Percentiles rank a stretch among this genome's conserved stretches.
phyloP scores from a whole-genome alignment of 1,140 invertebrate genomes.

The Tachypleus tridentatus region DNA sequence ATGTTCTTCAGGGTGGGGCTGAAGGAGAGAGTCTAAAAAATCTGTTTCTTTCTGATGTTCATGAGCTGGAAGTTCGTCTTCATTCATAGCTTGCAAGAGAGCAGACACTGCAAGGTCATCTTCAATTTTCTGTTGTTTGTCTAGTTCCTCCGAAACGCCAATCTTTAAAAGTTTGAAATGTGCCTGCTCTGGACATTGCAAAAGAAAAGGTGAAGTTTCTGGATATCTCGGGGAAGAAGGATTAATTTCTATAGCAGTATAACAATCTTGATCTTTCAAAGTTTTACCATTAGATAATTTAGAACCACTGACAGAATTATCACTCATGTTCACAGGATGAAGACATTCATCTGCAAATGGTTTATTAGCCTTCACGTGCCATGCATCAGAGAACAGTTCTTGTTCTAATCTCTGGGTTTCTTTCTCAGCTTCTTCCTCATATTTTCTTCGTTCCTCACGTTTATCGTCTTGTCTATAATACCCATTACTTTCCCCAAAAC shows the following conservation, averaged over 20 bases:
- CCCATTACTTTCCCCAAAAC: slow-evolving; percentile 12
- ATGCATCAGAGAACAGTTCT: slow-evolving; percentile 22
- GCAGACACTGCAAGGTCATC: slow-evolving; percentile 28
- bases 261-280: slow-evolving; percentile 12
- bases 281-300: neutral
- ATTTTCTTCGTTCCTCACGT: slow-evolving; percentile 24
- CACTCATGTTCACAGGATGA: slow-evolving; percentile 5
- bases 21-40: slow-evolving; percentile 15
- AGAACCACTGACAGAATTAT: slow-evolving; percentile 9
- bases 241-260: slow-evolving; percentile 10
- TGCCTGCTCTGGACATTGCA: slow-evolving; percentile 8
- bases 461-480: slow-evolving; percentile 20
- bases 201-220: slow-evolving; percentile 4
- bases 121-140: slow-evolving; percentile 27
- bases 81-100: slow-evolving; percentile 27
- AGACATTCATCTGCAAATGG: slow-evolving; percentile 9
- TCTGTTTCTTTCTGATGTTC: slow-evolving; percentile 19
- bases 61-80: slow-evolving; percentile 17
- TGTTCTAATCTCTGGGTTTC: slow-evolving; percentile 26
- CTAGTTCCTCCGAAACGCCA: slow-evolving; percentile 12
- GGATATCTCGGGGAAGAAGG: slow-evolving; percentile 4
- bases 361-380: slow-evolving; percentile 18
- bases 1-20: slow-evolving; percentile 13
- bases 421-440: slow-evolving; percentile 27
- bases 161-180: slow-evolving; percentile 16